Evolutionary conservation across 2,888 invertebrate species (phyloP).

Genomic region (Lutraria lutraria): DNA sequence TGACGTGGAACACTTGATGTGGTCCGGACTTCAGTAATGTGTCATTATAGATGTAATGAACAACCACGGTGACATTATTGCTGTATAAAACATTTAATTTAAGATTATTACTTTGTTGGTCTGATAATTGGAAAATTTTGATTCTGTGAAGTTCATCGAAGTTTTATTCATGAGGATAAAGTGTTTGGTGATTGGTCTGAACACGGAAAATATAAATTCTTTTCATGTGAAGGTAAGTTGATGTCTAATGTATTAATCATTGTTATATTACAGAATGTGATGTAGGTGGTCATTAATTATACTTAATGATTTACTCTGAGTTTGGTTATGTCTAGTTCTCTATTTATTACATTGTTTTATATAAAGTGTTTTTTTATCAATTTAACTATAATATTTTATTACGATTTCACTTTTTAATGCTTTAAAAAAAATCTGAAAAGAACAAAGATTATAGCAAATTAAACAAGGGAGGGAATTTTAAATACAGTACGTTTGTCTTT

Average conservation of each 20-base stretch:
- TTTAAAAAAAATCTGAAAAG: too few species aligned
- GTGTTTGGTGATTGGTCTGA: background rate
- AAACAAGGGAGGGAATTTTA: too few species aligned
- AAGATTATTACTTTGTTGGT: background rate
- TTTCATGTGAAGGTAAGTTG: background rate
- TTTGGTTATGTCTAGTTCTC: too few species aligned
- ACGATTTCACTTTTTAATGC: too few species aligned
- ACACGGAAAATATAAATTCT: constrained; percentile 11
- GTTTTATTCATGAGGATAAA: constrained; percentile 11
- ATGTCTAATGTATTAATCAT: background rate
- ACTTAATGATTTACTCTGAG: too few species aligned
- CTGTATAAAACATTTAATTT: constrained; percentile 14
- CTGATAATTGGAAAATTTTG: background rate
- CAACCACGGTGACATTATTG: background rate
- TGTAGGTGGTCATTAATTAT: background rate
- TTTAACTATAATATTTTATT: too few species aligned
- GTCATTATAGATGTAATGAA: background rate
- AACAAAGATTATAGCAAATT: too few species aligned
- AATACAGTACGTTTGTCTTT: too few species aligned
- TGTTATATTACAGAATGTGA: background rate
- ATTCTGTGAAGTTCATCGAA: constrained; percentile 8
- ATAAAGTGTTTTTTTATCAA: too few species aligned
- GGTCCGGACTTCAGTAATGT: background rate
- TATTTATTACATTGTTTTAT: too few species aligned
- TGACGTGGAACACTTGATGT: background rate